These are phyloP conservation scores for Pogonomyrmex barbatus DNA, from an alignment of 1,140 invertebrate species.

Conservation along the genomic window DNA sequence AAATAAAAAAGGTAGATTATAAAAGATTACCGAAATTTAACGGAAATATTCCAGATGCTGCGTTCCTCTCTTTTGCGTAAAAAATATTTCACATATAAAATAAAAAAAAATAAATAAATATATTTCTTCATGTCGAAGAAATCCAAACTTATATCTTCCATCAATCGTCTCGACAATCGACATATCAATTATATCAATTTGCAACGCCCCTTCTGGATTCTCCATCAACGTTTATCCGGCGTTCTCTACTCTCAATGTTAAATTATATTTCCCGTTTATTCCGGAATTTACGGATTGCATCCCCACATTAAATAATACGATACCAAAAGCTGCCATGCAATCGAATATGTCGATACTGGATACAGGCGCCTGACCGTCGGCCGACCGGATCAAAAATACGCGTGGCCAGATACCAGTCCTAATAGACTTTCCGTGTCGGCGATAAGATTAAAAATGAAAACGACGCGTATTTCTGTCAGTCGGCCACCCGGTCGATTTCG, in stretches of 20 bases:
- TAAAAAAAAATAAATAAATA: not conserved
- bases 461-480: slow-evolving; percentile 58
- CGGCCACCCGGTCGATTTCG: slow-evolving; percentile 52
- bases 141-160: not conserved
- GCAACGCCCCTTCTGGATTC: slow-evolving; percentile 22
- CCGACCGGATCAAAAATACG: slow-evolving; percentile 51
- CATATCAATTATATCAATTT: slow-evolving; percentile 53
- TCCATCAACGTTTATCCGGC: slow-evolving; percentile 43
- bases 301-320: slow-evolving; percentile 56
- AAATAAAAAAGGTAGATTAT: not conserved
- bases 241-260: slow-evolving; percentile 35
- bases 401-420: slow-evolving; percentile 42
- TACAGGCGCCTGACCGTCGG: slow-evolving; percentile 29
- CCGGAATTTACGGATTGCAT: slow-evolving; percentile 45
- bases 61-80: not conserved
- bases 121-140: slow-evolving; percentile 9
- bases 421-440: slow-evolving; percentile 61
- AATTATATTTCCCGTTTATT: slow-evolving; percentile 61
- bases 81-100: not conserved
- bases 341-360: slow-evolving; percentile 46
- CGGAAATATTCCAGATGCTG: not conserved
- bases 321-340: slow-evolving; percentile 51
- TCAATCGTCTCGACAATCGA: slow-evolving; percentile 30
- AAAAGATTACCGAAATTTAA: not conserved
- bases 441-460: slow-evolving; percentile 63